Base-by-base conservation (phyloP, 2,797 vertebrate species). In the Remorina albescens region DNA sequence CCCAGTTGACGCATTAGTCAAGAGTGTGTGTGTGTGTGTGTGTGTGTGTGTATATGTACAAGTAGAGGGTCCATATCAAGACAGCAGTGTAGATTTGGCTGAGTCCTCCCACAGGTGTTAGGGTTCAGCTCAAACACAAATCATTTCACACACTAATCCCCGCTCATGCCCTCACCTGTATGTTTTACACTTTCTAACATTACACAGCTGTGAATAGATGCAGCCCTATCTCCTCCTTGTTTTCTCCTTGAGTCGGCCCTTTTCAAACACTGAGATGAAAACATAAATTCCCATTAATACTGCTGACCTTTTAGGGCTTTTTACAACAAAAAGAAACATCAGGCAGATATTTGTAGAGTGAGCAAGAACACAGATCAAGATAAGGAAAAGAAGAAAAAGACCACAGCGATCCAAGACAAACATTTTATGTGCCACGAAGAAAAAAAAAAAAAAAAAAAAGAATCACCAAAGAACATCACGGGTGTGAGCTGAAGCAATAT, bases 61-160 rank as follows among this genome's bases (percentile, higher is more conserved):
- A 62, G 62, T 71, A 85, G 74, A 71, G 42, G 76, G 70, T 80
- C 73, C 81, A 71, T 76, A 87, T 86, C 80, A 66, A 80, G 86
- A 88, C 81, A 86, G 74, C 84, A 61, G 72, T 6, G 59, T 6
- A 63, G 82, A 78, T 62, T 57, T 68, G 76, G 78, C 67, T 70
- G 62, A 88, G 69, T 82, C 67, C 66, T 82, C 81, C 81, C 91
- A 84, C 90, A 92, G 89, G 88, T 93, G 90, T 84, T 72, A 32
- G 57, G 76, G 86, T 89, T 92, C 85, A 89, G 78, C 88, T 80
- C 65, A 64, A 87, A 91, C 86, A 91, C 89, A 92, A 92, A 94
- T 93, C 85, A 92, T 88, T 78, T 78, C 73, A 58, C 61, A 69
- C 19, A 37, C 49, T 80, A 81, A 88, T 82, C 78, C 73, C 55